Base-by-base conservation (phyloP, 2,888 invertebrate species). In the Hypsopygia costalis region DNA sequence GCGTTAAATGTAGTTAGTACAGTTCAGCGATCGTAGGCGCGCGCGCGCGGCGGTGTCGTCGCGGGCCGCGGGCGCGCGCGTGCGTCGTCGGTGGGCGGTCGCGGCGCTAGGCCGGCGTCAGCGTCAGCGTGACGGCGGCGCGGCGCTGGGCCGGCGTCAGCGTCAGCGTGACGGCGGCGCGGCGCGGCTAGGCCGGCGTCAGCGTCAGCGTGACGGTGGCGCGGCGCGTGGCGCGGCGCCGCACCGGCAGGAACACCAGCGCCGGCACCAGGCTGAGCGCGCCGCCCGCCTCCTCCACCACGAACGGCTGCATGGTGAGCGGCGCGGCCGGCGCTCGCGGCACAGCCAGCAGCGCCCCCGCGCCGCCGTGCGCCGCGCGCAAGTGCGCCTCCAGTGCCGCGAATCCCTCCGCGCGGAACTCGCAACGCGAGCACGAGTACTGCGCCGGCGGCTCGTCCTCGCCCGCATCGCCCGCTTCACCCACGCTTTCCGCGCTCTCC, bases 251-350 rank as follows among this genome's bases (percentile, higher is more conserved):
- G 90, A 97, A 97, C 81, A 98, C 96, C 65, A 98, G 92, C 63
- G 97, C 96, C 55, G 98, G 96, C 69, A 96, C 93, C 82, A 97
- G 95, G 75, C 93, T 92, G 61, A 85, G 81, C 71, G 85, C 88
- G 55, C 86, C 87, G 56, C 85, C 82, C 62, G 88, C 77, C 59
- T 88, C 89, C 79, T 95, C 95, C 80, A 97, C 90, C 61, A 96
- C 91, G 88, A 98, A 98, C 43, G 97, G 95, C 90, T 98, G 98
- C 97, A 98, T 97, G 55, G 95, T 93, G 69, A 95, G 94, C 49
- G 90, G 78, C 44, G 88, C 81, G 55, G 92, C 90, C 54, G 92
- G 89, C 41, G 93, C 94, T 63, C 95, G 94, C 52, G 90, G 90
- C 67, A 89, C 77, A 20, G 87, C 81, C 63, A 87, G 70, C 65